These are phyloP conservation scores for Bellardia bayeri DNA, from an alignment of 2,888 invertebrate genomes.

Conservation along the genomic window DNA sequence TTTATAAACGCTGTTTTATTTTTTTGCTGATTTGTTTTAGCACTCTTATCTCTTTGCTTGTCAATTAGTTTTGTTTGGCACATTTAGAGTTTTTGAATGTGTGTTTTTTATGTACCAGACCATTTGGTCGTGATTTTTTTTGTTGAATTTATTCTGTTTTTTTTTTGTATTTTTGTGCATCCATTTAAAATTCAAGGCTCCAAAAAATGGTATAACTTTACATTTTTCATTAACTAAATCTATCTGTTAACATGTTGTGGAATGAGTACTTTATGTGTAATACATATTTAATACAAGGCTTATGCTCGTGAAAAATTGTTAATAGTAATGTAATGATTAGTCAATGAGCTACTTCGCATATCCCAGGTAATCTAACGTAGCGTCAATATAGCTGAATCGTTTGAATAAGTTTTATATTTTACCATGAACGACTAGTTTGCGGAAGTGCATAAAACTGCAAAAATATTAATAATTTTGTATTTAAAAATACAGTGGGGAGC, in stretches of 20 bases:
- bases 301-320: conserved; percentile 13
- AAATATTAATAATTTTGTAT: no score
- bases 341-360: no score
- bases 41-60: conserved; percentile 48
- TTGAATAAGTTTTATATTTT: no score
- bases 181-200: conserved; percentile 41
- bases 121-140: conserved; percentile 52
- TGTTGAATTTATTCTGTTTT: conserved; percentile 23
- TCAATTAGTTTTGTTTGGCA: conserved; percentile 61
- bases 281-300: neutral
- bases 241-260: conserved; percentile 44
- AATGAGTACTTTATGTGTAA: conserved; percentile 37
- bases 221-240: conserved; percentile 43
- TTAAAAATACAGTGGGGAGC: no score
- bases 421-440: no score
- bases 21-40: conserved; percentile 23
- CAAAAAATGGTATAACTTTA: conserved; percentile 48
- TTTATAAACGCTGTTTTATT: neutral
- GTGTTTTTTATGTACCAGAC: neutral
- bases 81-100: conserved; percentile 33
- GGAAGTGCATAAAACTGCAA: no score
- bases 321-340: no score
- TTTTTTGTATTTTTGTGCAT: conserved; percentile 27
- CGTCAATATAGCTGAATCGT: no score
- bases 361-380: no score